phyloP scores from a whole-genome alignment of 2,113 vertebrate species.

The Anolis sagrei region DNA sequence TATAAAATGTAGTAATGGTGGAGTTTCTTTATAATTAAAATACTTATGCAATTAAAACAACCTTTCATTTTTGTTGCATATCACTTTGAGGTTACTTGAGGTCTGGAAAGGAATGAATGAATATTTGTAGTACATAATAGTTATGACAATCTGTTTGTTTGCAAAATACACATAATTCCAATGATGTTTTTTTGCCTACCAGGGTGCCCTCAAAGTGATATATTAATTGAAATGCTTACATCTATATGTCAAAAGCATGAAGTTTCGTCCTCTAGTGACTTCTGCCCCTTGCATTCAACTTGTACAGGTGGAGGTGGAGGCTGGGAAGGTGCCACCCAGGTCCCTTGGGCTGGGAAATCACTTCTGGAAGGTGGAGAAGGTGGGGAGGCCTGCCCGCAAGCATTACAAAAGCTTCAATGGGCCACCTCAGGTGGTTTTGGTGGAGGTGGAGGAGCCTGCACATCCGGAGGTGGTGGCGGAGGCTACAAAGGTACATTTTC shows the following conservation, averaged over 20 bases:
- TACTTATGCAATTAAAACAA: too few species aligned
- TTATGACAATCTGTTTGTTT: background rate
- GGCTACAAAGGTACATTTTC: conserved; percentile 84
- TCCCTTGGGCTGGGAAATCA: conserved; percentile 80
- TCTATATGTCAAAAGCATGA: background rate
- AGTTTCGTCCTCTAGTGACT: background rate
- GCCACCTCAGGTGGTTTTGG: conserved; percentile 88
- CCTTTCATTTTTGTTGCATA: too few species aligned
- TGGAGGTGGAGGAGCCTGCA: conserved; percentile 90
- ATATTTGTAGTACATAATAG: too few species aligned
- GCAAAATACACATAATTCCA: background rate
- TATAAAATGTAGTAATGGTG: background rate
- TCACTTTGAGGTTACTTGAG: too few species aligned
- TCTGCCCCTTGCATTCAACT: conserved; percentile 2
- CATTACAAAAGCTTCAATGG: conserved; percentile 84
- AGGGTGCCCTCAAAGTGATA: background rate
- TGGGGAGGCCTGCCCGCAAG: conserved; percentile 83
- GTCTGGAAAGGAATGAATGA: too few species aligned
- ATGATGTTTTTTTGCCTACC: background rate
- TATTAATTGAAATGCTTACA: conserved; percentile 5
- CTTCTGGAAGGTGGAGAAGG: conserved; percentile 84
- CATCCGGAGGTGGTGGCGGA: conserved; percentile 87
- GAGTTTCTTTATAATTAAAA: too few species aligned
- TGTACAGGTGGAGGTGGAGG: conserved; percentile 85
- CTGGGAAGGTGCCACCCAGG: conserved; percentile 77